Evolutionary conservation across 1,140 invertebrate genomes (phyloP).

Genomic region (Cephus cinctus): DNA sequence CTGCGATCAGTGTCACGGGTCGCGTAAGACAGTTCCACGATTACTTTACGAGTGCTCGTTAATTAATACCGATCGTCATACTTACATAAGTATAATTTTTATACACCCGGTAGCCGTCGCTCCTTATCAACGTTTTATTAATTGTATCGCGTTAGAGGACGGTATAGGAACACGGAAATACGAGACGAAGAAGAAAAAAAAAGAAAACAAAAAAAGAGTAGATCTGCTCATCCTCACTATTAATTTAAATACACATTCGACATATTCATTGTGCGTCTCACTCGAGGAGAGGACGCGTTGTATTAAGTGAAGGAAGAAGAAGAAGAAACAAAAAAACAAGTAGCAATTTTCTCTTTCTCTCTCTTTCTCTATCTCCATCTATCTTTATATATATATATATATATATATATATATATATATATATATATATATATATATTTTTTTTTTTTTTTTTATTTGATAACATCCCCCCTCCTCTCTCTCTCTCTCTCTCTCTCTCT

Average conservation of each 20-base stretch:
- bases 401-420: too few relatives aligned
- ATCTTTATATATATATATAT: too few relatives aligned
- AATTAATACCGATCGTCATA: slow-evolving; percentile 19
- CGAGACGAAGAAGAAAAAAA: slow-evolving; percentile 11
- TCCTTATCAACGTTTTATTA: slow-evolving; percentile 25
- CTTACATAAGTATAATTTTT: slow-evolving; percentile 32
- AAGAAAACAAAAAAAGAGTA: slow-evolving; percentile 22
- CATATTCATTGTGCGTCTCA: slow-evolving; percentile 31
- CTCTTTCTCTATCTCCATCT: too few relatives aligned
- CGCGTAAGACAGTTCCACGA: slow-evolving; percentile 20
- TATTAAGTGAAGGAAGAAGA: slow-evolving; percentile 33
- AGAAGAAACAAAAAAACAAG: too few relatives aligned
- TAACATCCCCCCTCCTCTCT: too few relatives aligned
- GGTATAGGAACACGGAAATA: too few relatives aligned
- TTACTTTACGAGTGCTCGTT: slow-evolving; percentile 41
- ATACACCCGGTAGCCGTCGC: slow-evolving; percentile 13
- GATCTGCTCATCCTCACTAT: slow-evolving; percentile 39
- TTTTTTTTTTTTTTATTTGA: slow-evolving; percentile 1
- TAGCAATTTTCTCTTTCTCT: too few relatives aligned
- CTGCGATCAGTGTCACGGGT: too few relatives aligned
- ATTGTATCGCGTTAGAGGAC: too few relatives aligned
- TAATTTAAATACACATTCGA: slow-evolving; percentile 35
- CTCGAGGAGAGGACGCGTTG: slow-evolving; percentile 15
- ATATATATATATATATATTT: too few relatives aligned
- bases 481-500: too few relatives aligned